Conservation (phyloP, 2,113 vertebrate species). For the Oriolus oriolus region DNA sequence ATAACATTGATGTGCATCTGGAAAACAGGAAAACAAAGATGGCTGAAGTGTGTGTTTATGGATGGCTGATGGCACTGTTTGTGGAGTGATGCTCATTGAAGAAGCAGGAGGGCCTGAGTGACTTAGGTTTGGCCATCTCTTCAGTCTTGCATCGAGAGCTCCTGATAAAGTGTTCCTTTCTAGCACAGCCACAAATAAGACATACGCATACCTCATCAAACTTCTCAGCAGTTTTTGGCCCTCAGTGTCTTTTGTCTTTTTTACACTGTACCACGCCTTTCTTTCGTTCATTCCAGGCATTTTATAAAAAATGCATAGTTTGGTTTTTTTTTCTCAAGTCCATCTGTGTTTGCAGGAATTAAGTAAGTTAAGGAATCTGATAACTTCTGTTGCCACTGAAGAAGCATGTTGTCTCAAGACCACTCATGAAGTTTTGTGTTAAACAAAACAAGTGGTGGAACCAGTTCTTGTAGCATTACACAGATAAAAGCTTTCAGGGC, state of each 20-base stretch:
- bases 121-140: not conserved
- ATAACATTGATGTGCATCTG: not conserved
- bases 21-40: not conserved
- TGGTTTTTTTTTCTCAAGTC: not conserved
- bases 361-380: not conserved
- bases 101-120: not conserved
- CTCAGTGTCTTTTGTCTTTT: not conserved
- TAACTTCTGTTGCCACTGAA: not conserved
- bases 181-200: not conserved
- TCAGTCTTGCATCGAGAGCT: not conserved
- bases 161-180: not conserved
- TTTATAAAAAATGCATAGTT: not conserved
- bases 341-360: not conserved
- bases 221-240: not conserved
- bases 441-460: not conserved
- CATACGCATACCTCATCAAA: not conserved
- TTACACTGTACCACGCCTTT: not conserved
- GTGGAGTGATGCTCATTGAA: not conserved
- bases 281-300: not conserved
- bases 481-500: not conserved
- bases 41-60: not conserved
- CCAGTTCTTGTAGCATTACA: not conserved
- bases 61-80: not conserved
- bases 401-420: not conserved
- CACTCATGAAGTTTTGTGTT: not conserved